Evolutionary conservation across 2,797 vertebrate genomes (phyloP).

Genomic region (Manis pentadactyla): DNA sequence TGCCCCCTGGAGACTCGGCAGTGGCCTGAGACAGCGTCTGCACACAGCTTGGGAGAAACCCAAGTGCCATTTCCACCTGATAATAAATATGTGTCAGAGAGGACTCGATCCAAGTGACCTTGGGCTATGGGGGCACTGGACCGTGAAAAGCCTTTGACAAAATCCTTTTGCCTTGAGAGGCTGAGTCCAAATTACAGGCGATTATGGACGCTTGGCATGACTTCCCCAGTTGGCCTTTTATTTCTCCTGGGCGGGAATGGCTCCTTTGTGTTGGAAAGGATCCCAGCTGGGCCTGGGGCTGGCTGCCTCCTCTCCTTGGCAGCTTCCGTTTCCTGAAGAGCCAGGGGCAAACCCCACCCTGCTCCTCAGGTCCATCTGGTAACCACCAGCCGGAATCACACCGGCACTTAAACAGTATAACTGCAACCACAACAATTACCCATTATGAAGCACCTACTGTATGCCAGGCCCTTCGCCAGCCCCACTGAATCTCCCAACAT

Average conservation of each 20-base stretch:
- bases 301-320: not conserved
- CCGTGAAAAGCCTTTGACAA: slow-evolving; percentile 81
- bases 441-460: accelerated
- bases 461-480: not conserved
- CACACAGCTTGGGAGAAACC: slow-evolving; percentile 46
- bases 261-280: not conserved
- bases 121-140: slow-evolving; percentile 67
- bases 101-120: slow-evolving; percentile 75
- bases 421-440: accelerated
- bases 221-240: not conserved
- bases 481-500: not conserved
- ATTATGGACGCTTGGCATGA: not conserved
- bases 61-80: slow-evolving; percentile 68
- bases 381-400: accelerated
- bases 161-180: slow-evolving; percentile 76
- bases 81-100: slow-evolving; percentile 80
- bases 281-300: not conserved
- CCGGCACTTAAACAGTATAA: not conserved
- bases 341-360: too few relatives aligned
- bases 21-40: slow-evolving; percentile 52
- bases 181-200: slow-evolving; percentile 78
- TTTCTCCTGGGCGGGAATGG: not conserved
- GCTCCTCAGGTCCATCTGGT: not conserved
- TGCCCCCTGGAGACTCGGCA: not conserved
- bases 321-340: not conserved